A percentile compares a stretch with the other conserved stretches of the same genome.
These are phyloP conservation scores for Thymelicus acteon DNA, from an alignment of 2,888 invertebrate genomes.

Conservation along the genomic window DNA sequence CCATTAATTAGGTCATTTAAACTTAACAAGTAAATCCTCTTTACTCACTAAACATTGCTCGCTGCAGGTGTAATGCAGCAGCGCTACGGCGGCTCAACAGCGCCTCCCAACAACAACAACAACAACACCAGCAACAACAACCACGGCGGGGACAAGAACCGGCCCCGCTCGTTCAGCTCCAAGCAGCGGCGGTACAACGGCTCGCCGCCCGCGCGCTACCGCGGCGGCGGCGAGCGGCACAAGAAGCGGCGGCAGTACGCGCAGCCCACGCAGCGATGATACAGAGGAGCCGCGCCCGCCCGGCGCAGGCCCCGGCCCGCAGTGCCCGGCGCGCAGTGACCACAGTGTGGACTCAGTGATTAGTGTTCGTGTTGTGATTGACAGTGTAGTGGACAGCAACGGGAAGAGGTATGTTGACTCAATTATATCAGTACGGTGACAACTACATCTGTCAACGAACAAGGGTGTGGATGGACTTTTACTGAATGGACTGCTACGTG, in stretches of 20 bases:
- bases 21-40: too few species aligned
- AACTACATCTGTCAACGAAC: too few species aligned
- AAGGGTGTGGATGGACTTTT: too few species aligned
- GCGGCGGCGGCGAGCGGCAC: constrained; percentile 48
- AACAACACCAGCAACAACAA: constrained; percentile 35
- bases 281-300: constrained; percentile 37
- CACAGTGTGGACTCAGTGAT: not conserved
- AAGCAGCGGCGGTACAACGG: constrained; percentile 62
- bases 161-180: constrained; percentile 55
- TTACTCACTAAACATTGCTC: too few species aligned
- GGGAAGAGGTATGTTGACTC: not conserved
- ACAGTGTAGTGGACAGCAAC: not conserved
- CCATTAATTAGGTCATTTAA: too few species aligned
- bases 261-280: constrained; percentile 58
- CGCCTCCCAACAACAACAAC: constrained; percentile 46
- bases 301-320: constrained; percentile 16
- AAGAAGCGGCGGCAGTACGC: constrained; percentile 63
- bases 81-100: constrained; percentile 55
- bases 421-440: too few species aligned
- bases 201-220: constrained; percentile 46
- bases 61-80: constrained; percentile 68
- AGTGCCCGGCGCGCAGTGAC: not conserved
- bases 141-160: constrained; percentile 42
- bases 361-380: not conserved
- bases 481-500: not conserved